Evolutionary conservation across 2,113 vertebrate genomes (phyloP).

Genomic region (Arizona elegans): DNA sequence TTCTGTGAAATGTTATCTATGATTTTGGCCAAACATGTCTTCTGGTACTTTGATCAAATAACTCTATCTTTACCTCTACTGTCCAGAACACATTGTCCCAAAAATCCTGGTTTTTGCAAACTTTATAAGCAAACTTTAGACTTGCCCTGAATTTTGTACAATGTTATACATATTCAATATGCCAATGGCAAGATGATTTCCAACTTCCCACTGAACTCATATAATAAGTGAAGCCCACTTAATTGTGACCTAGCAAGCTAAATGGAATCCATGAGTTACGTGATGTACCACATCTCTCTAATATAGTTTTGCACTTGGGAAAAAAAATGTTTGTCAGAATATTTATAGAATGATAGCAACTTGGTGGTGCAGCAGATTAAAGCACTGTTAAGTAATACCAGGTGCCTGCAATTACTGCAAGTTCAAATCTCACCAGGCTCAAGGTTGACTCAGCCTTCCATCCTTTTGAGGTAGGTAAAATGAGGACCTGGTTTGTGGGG

Average conservation of each 20-base stretch:
- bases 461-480: too few species aligned
- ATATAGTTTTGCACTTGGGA: background rate
- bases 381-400: too few species aligned
- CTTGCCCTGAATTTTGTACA: background rate
- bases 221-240: conserved; percentile 11
- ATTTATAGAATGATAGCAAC: background rate
- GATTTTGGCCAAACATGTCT: background rate
- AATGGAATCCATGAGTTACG: background rate
- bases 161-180: conserved; percentile 6
- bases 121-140: background rate
- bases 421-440: too few species aligned
- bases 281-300: background rate
- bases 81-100: background rate
- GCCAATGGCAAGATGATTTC: conserved; percentile 19
- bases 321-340: background rate
- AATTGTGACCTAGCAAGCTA: background rate
- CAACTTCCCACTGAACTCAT: conserved; percentile 8
- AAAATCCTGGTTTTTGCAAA: background rate
- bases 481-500: too few species aligned
- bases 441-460: too few species aligned
- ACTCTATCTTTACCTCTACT: background rate
- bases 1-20: background rate
- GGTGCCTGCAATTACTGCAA: too few species aligned
- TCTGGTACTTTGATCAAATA: background rate
- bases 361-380: too few species aligned